phyloP scores from a whole-genome alignment of 2,888 invertebrate species.

The Himalopsyche japonica region DNA sequence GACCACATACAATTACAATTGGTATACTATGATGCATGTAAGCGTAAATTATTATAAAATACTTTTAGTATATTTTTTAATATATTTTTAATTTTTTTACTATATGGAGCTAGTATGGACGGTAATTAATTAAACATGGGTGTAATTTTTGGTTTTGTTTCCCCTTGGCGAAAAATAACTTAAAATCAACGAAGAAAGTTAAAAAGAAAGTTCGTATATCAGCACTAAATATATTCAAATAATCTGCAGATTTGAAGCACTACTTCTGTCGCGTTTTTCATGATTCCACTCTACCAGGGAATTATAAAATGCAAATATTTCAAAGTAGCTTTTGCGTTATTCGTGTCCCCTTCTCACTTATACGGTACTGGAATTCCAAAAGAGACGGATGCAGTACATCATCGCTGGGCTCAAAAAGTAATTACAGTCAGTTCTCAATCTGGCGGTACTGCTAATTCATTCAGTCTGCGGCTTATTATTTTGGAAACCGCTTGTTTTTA shows the following conservation, averaged over 20 bases:
- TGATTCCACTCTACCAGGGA: neutral
- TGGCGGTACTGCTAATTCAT: neutral
- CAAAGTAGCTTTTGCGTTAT: neutral
- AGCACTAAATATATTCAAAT: neutral
- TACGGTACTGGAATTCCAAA: neutral
- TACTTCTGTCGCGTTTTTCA: neutral
- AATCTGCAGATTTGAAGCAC: neutral
- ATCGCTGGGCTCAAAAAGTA: conserved; percentile 20
- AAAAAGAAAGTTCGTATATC: too few species aligned
- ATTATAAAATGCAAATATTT: conserved; percentile 28
- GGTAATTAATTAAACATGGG: too few species aligned
- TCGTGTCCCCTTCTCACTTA: neutral
- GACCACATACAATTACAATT: too few species aligned
- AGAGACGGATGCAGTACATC: neutral
- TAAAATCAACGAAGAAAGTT: too few species aligned
- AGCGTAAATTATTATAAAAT: too few species aligned
- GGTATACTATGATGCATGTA: too few species aligned
- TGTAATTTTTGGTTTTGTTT: too few species aligned
- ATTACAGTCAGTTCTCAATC: conserved; percentile 26
- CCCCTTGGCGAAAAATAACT: too few species aligned
- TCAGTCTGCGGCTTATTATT: neutral
- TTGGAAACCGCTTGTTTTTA: neutral
- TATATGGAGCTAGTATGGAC: too few species aligned
- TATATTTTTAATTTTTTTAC: too few species aligned
- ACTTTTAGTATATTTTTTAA: too few species aligned